These are phyloP conservation scores for Neuroscelio doddi DNA, from an alignment of 2,888 invertebrate species.

Conservation along the genomic window DNA sequence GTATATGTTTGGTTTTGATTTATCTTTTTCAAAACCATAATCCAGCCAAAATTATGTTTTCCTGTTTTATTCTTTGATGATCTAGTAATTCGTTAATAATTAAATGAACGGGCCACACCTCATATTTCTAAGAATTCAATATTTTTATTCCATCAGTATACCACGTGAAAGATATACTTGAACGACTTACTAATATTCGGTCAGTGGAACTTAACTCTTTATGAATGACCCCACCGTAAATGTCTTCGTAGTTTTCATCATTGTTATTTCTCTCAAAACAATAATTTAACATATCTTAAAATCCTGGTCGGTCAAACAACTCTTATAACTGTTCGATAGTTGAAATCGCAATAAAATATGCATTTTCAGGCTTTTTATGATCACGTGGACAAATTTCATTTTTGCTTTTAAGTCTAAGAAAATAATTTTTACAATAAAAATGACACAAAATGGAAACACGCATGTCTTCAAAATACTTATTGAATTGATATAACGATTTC, in stretches of 20 bases:
- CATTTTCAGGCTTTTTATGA: background rate
- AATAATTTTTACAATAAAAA: conserved; percentile 27
- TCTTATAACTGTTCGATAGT: conserved; percentile 21
- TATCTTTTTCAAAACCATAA: too few species aligned
- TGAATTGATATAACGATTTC: conserved; percentile 31
- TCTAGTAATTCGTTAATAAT: too few species aligned
- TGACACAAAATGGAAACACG: conserved; percentile 7
- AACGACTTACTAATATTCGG: conserved; percentile 15
- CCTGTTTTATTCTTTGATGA: too few species aligned
- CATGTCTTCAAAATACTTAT: conserved; percentile 17
- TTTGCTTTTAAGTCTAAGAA: background rate
- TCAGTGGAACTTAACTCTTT: conserved; percentile 17
- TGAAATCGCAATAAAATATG: conserved; percentile 32
- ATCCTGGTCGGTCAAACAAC: conserved; percentile 13
- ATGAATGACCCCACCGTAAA: conserved; percentile 30
- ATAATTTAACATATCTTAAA: conserved; percentile 38
- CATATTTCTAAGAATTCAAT: too few species aligned
- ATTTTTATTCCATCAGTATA: conserved; percentile 44
- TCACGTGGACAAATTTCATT: conserved; percentile 11
- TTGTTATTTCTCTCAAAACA: too few species aligned
- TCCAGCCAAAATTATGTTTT: too few species aligned
- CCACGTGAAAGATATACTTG: too few species aligned
- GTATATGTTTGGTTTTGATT: too few species aligned
- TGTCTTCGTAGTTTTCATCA: conserved; percentile 15
- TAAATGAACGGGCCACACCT: too few species aligned